Evolutionary conservation across 2,113 vertebrate genomes (phyloP), one percentile per base, ranked within the genome.

Genomic region (Neolamprologus tretocephalus): DNA sequence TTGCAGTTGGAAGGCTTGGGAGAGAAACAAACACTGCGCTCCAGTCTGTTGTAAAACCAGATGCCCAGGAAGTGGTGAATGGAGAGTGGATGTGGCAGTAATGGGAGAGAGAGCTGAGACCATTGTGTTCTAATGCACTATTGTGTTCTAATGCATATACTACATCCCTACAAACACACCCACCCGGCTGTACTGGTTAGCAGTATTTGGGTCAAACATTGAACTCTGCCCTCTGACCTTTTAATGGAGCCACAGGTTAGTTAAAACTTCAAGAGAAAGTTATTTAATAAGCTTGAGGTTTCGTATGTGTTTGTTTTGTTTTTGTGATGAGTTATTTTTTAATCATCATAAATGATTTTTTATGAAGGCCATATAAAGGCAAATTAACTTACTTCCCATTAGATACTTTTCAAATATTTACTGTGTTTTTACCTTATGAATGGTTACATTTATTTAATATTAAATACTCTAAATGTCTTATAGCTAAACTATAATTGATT

Each of bases 1-100:
- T 90, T 93, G 78, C 83, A 81, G 79, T 86, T 89, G 86, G 81
- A 91, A 73, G 23, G 47, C 21, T 55, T 80, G 21, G 37, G 45
- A 83, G 84, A 89, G 61, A 92, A 91, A 92, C 71, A 90, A 94
- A 87, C 73, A 58, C 12, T 58, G 84, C 42, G 79, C 71, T 87
- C 80, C 47, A 66, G 53, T 19, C 57, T 61, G 53, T 63, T 9
- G 3, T 37, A 82, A 63, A 82, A 89, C 54, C 81, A 86, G 85
- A 93, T 87, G 86, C 81, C 86, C 86, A 86, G 90, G 89, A 93
- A 90, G 86, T 40, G 54, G 35, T 86, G 85, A 47, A 81, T 14
- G 19, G 61, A 71, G 86, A 68, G 75, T 86, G 83, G 57, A 91
- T 81, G 83, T 87, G 80, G 86, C 61, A 79, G 55, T 26, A 79